Conservation (phyloP, 1,140 invertebrate genomes). For the Pseudomyrmex concolor region DNA sequence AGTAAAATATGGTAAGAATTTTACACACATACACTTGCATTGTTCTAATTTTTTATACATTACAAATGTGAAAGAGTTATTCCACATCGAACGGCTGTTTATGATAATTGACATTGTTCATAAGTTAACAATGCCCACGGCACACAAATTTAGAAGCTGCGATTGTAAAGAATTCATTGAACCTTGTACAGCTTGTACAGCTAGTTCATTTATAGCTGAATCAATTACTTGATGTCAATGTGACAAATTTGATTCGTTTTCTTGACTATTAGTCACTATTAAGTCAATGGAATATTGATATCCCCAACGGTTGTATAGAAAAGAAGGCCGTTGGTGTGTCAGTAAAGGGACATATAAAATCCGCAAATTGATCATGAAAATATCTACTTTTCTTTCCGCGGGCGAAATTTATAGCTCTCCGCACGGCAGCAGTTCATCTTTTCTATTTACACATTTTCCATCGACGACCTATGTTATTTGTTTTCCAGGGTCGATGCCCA, state of each 20-base stretch:
- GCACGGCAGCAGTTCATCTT: conserved; percentile 31
- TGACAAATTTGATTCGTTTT: conserved; percentile 33
- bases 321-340: background rate
- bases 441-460: conserved; percentile 49
- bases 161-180: conserved; percentile 36
- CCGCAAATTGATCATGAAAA: conserved; percentile 35
- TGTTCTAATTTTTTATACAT: background rate
- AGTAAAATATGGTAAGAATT: background rate
- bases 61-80: conserved; percentile 10
- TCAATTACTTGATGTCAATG: conserved; percentile 33
- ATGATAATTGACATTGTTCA: background rate
- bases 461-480: conserved; percentile 30
- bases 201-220: conserved; percentile 49
- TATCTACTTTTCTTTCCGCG: conserved; percentile 11
- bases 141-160: conserved; percentile 5
- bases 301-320: background rate
- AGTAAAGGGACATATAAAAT: conserved; percentile 3
- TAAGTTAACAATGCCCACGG: conserved; percentile 1
- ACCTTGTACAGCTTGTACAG: conserved; percentile 32
- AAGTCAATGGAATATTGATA: conserved; percentile 23
- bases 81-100: background rate
- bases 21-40: background rate
- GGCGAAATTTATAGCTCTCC: conserved; percentile 35
- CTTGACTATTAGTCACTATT: conserved; percentile 27
- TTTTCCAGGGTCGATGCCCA: conserved; percentile 58